Conservation (phyloP, 2,888 invertebrate genomes). For the Tiphia femorata region DNA sequence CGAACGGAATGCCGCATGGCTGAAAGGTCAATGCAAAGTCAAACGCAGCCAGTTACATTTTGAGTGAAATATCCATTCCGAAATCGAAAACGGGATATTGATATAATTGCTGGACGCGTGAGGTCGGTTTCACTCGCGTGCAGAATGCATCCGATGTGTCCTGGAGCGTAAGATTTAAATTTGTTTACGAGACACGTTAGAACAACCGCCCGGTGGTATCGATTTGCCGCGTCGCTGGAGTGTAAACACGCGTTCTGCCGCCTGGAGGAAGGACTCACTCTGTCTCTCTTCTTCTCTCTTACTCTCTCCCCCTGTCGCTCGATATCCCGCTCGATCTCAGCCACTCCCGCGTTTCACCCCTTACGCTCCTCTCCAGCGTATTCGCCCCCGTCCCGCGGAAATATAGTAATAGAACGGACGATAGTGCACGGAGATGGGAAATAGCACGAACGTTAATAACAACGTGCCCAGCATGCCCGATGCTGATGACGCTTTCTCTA, state of each 20-base stretch:
- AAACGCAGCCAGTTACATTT: no score
- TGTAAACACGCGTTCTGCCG: slow-evolving; percentile 1
- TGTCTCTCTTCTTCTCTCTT: no score
- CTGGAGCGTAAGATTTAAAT: no score
- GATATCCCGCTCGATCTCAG: not conserved
- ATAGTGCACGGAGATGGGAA: slow-evolving; percentile 26
- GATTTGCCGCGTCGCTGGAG: not conserved
- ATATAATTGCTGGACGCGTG: no score
- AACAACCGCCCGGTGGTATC: not conserved
- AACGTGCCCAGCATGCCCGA: slow-evolving; percentile 5
- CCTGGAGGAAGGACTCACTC: no score
- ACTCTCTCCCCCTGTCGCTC: not conserved
- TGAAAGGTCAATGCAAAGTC: no score
- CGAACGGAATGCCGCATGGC: no score
- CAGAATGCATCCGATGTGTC: no score
- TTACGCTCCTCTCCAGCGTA: not conserved
- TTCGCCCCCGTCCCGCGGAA: not conserved
- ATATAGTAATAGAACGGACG: slow-evolving; percentile 16
- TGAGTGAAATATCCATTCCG: no score
- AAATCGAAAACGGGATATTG: no score
- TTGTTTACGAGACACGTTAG: not conserved
- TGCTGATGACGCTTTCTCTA: no score
- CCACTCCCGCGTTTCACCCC: not conserved
- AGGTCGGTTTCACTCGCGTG: no score
- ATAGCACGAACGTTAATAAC: slow-evolving; percentile 23